Percentiles rank a stretch among this genome's conserved stretches.
Conservation (phyloP, 2,113 vertebrate species). For the Andinoacara biseriatus region DNA sequence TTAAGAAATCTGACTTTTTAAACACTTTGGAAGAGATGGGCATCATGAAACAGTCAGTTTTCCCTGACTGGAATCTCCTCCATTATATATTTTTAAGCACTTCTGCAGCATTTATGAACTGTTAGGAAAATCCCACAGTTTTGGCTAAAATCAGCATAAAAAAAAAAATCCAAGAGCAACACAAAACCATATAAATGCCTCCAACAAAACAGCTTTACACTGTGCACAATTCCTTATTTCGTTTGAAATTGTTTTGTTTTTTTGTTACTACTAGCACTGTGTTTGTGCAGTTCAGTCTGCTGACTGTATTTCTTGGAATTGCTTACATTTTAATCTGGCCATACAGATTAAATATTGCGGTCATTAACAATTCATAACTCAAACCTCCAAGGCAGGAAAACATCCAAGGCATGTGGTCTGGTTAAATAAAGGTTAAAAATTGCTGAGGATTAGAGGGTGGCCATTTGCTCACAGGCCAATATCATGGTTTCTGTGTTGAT, state of each 20-base stretch:
- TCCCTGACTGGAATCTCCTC: not conserved
- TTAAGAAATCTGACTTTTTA: not conserved
- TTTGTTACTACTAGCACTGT: not conserved
- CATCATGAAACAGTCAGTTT: not conserved
- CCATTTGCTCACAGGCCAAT: not conserved
- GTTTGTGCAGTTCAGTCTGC: not conserved
- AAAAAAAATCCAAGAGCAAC: not conserved
- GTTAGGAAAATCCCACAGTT: conserved; percentile 17
- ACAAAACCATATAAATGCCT: not conserved
- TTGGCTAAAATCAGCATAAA: not conserved
- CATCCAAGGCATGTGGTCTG: not conserved
- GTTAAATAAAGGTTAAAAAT: not conserved
- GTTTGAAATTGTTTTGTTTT: not conserved
- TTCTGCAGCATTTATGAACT: not conserved
- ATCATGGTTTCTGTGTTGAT: not conserved
- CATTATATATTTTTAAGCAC: not conserved
- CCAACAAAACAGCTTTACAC: not conserved
- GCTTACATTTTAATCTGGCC: not conserved
- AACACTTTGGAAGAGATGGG: not conserved
- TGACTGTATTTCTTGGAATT: not conserved
- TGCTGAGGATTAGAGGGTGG: not conserved
- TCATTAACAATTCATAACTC: not conserved
- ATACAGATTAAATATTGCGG: not conserved
- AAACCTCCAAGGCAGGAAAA: not conserved
- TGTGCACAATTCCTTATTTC: not conserved